Conservation (phyloP, 2,888 invertebrate species). For the Camptogramma bilineatum region DNA sequence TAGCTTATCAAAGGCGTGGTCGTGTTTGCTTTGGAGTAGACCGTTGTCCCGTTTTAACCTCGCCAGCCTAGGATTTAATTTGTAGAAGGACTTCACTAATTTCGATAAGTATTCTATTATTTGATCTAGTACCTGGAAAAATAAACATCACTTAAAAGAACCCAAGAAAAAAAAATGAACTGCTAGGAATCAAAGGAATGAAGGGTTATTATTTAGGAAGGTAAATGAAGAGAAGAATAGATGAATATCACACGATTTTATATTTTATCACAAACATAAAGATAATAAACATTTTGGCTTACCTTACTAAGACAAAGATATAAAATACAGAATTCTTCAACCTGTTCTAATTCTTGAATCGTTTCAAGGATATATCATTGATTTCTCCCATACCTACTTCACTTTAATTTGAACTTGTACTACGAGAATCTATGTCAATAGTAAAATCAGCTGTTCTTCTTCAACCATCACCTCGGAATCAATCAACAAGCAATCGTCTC, state of each 20-base stretch:
- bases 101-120: constrained; percentile 82
- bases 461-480: constrained; percentile 23
- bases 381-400: too few species aligned
- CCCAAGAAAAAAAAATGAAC: neutral
- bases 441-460: constrained; percentile 14
- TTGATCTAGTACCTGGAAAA: constrained; percentile 85
- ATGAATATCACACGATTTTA: too few species aligned
- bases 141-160: neutral
- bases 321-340: too few species aligned
- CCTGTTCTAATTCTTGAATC: too few species aligned
- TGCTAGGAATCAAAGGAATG: neutral
- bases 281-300: too few species aligned
- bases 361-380: too few species aligned
- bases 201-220: neutral
- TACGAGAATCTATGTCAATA: neutral
- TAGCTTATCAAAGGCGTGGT: constrained; percentile 81
- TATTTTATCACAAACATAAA: too few species aligned
- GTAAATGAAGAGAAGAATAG: too few species aligned
- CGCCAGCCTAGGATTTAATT: constrained; percentile 80
- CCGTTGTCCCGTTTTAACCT: constrained; percentile 75
- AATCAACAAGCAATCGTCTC: constrained; percentile 24
- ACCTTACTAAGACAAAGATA: too few species aligned
- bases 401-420: too few species aligned
- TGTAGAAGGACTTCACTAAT: constrained; percentile 82
- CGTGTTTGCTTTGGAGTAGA: constrained; percentile 75